Evolutionary conservation across 2,888 invertebrate genomes (phyloP).

Genomic region (Pyrrhia umbra): DNA sequence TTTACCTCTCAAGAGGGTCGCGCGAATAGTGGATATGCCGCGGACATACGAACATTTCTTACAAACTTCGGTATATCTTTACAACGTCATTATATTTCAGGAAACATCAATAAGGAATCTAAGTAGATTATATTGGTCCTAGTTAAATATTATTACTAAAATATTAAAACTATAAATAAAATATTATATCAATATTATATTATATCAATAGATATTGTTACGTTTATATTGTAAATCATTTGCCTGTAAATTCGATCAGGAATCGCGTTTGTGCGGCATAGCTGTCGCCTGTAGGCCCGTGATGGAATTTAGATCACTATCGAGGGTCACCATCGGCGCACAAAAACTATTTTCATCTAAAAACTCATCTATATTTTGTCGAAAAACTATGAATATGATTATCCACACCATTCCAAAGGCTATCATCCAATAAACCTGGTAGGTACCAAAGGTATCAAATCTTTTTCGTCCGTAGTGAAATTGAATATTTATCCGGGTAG

Average conservation of each 20-base stretch:
- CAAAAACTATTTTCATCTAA: conserved; percentile 76
- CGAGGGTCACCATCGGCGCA: conserved; percentile 67
- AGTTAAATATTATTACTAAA: too few species aligned
- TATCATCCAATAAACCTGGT: conserved; percentile 89
- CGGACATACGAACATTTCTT: conserved; percentile 37
- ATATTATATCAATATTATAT: too few species aligned
- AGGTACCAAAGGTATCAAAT: conserved; percentile 89
- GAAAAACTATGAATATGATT: conserved; percentile 89
- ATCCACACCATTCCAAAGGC: conserved; percentile 89
- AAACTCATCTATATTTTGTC: conserved; percentile 79
- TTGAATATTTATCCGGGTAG: conserved; percentile 90
- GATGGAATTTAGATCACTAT: conserved; percentile 69
- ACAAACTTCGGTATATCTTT: conserved; percentile 23
- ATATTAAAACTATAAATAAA: too few species aligned
- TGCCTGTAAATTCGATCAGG: conserved; percentile 44
- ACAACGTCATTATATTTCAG: not conserved
- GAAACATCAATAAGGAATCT: not conserved
- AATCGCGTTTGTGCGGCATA: conserved; percentile 30
- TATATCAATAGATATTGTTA: not conserved
- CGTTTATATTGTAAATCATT: conserved; percentile 27
- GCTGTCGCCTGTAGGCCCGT: conserved; percentile 58
- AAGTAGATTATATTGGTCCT: too few species aligned
- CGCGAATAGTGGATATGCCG: conserved; percentile 80
- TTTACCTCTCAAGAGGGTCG: conserved; percentile 79
- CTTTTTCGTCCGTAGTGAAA: conserved; percentile 90